Base-by-base conservation (phyloP, 1,140 invertebrate genomes). In the Sipha flava region DNA sequence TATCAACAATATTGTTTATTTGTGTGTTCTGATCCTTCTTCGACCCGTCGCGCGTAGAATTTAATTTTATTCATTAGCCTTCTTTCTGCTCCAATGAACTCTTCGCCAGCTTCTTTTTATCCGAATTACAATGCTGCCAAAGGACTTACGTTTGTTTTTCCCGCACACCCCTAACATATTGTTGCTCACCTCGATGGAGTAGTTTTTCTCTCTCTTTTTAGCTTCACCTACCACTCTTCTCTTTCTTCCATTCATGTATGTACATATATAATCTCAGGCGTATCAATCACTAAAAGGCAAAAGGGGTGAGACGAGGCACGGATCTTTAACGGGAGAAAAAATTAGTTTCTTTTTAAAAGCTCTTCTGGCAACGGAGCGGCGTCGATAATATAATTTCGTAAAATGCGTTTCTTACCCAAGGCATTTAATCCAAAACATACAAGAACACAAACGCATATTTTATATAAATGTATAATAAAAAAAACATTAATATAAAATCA, bases 21-120 rank as follows among this genome's bases (percentile, higher is more conserved):
- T 37, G 70, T 31, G 45, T 45, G 64, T 45, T 16, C 31, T 34
- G 59, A 62, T 62, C 59, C 59, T n/a, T 62, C 45, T 54, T 37
- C 4, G 23, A 31, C n/a, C 26, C 18, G 12, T 7, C 47, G n/a
- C n/a, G 31, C 29, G 45, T n/a, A 52, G 40, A 73, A 73, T 73
- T 73, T 73, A 73, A 52, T 54, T 34, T 73, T 73, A 73, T 73
- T 73, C 70, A 73, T 73, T 54, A 73, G 70, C 34, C 47, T 52
- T 52, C 47, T 54, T 37, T 73, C 70, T n/a, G 45, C 70, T 54
- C 47, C 37, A n/a, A 29, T 52, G 34, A 40, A 43, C n/a, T 49
- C 16, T 57, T 73, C 29, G n/a, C 10, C n/a, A n/a, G 14, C 37
- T 12, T 45, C 23, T 68, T 68, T 68, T 68, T 68, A 23, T 68